Base-by-base conservation (phyloP, 2,113 vertebrate genomes). In the Salvelinus namaycush region DNA sequence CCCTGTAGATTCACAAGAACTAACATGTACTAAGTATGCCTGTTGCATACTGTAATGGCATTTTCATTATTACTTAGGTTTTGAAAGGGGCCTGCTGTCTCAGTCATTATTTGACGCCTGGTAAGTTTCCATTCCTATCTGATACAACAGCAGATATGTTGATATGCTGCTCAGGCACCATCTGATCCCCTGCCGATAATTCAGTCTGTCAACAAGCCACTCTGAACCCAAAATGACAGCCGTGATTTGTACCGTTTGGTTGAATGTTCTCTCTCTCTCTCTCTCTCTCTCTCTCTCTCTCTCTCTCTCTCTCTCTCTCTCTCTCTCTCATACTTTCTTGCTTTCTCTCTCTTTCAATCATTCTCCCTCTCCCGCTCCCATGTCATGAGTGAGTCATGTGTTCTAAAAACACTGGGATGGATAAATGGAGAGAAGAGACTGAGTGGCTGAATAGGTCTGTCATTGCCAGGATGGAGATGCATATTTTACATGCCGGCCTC, bases 391-490 rank as follows among this genome's bases (percentile, higher is more conserved):
- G 51, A 62, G 59, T 62, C 20, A 62, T 13, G 59, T 4, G n/a
- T 62, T 62, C 18, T 62, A 62, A 62, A 62, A 62, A 62, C 59
- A 62, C n/a, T 62, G 20, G 5, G n/a, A 13, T 62, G 59, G 59
- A 62, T 62, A 62, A 62, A 62, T n/a, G 59, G 59, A 62, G 7
- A 24, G n/a, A 24, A 62, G n/a, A n/a, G n/a, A n/a, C n/a, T 22
- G 51, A 54, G 59, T 11, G 9, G n/a, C 18, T 62, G n/a, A 62
- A 62, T 5, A 24, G 59, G 59, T 22, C n/a, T n/a, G 9, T 62
- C 59, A 62, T 62, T 62, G 51, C 59, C 59, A 62, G 59, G n/a
- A 62, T 62, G n/a, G 59, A 22, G 59, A 60, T 60, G 59, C 59
- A 62, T n/a, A 62, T 62, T n/a, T 62, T 62, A 62, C n/a, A 22